Evolutionary conservation across 2,113 vertebrate genomes (phyloP).

Genomic region (Hydropotes inermis): DNA sequence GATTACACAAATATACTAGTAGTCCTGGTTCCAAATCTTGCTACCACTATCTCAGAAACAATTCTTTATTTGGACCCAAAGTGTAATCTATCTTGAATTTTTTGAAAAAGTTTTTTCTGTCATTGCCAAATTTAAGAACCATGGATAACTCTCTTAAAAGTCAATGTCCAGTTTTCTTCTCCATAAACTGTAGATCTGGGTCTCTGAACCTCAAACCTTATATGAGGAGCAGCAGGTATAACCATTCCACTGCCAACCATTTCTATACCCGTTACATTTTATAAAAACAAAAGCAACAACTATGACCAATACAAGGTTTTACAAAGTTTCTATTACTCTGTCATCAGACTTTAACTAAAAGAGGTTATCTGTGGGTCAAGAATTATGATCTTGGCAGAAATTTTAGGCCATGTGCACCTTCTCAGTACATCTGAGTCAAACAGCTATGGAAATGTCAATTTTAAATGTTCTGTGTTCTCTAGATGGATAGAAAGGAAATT

Average conservation of each 20-base stretch:
- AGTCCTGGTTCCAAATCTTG: background rate
- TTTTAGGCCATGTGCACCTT: background rate
- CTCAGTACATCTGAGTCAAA: background rate
- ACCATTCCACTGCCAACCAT: background rate
- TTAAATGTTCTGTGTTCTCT: background rate
- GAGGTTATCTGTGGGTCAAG: background rate
- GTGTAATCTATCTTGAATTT: background rate
- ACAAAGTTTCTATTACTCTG: conserved; percentile 11
- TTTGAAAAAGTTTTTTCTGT: background rate
- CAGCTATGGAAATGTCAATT: background rate
- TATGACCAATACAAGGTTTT: background rate
- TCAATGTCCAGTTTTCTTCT: background rate
- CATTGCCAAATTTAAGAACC: conserved; percentile 38
- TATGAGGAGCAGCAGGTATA: background rate
- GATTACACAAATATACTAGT: background rate
- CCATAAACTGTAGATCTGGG: background rate
- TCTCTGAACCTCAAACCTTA: background rate
- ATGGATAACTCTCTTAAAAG: conserved; percentile 4
- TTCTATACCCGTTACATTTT: background rate
- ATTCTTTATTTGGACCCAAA: background rate
- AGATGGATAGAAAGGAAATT: background rate
- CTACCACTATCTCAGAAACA: background rate
- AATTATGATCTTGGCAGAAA: background rate
- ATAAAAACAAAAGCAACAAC: conserved; percentile 20
- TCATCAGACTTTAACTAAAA: background rate